Evolutionary conservation across 2,888 invertebrate species (phyloP), one percentile per base, ranked within the genome.

Genomic region (Smittia sp.): DNA sequence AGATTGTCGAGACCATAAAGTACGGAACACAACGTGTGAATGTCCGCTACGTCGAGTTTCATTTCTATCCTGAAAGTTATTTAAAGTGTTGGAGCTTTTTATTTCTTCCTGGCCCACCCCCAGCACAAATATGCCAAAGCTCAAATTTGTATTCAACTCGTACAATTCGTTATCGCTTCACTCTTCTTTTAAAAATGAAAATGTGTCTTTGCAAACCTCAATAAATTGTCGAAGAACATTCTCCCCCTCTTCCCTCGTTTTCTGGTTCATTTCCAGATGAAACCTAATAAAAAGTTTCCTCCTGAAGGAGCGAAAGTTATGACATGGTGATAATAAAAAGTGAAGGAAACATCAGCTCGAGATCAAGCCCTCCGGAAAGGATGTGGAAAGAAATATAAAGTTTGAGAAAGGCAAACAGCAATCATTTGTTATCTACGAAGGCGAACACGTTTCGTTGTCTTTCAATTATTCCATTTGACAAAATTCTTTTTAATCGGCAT

Each of bases 401-500:
- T 32, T 32, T 65, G 32, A 65, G 65, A 38, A 65, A 15, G 52
- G 69, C 69, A 69, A 69, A 69, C 69, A 58, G 58, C 58, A 69
- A 69, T 69, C 69, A 54, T 69, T 69, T 69, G 54, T 69, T 54
- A 52, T 54, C 52, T 18, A 9, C 58, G 18, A 20, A 18, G 11
- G 15, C 9, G 18, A 69, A 69, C 69, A 52, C 52, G 69, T 69
- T 46, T 69, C 52, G 54, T 69, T 69, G 52, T 54, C 27, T 69
- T 69, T 69, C 69, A 69, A 69, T 69, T 69, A 54, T 54, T 54
- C 41, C 27, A 67, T 67, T 67, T 67, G 41, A 67, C 67, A 67
- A 67, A 20, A 18, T 58, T 58, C 58, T 58, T 22, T 1, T 58
- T 58, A 22, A 18, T 58, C 58, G 58, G 20, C 20, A 18, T 58